A percentile compares a stretch with the other conserved stretches of the same genome.
phyloP scores from a whole-genome alignment of 1,140 invertebrate genomes.

The Elymnias hypermnestra region DNA sequence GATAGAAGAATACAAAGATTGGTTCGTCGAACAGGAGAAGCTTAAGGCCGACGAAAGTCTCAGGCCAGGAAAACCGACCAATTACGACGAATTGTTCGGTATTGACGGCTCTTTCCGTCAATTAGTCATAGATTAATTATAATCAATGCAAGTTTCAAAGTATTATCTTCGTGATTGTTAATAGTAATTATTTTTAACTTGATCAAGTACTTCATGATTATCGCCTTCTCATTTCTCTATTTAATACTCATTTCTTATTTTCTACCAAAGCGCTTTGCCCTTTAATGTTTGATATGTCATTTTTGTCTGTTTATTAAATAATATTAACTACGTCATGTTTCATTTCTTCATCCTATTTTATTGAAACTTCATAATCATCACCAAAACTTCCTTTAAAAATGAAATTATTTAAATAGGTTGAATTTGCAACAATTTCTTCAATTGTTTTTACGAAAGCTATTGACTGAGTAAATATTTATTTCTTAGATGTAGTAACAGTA shows the following conservation, averaged over 20 bases:
- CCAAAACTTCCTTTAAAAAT: no score
- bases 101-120: constrained; percentile 90
- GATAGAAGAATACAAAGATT: constrained; percentile 83
- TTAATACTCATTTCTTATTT: constrained; percentile 8
- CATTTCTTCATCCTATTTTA: not conserved
- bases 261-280: constrained; percentile 20
- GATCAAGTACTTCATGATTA: constrained; percentile 6
- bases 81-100: constrained; percentile 86
- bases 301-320: constrained; percentile 17
- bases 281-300: constrained; percentile 14
- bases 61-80: constrained; percentile 80
- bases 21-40: constrained; percentile 86
- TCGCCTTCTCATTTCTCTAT: constrained; percentile 10
- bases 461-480: no score
- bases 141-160: not conserved
- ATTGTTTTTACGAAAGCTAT: no score
- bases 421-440: no score
- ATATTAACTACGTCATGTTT: constrained; percentile 6
- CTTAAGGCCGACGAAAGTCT: constrained; percentile 86
- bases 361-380: not conserved
- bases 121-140: constrained; percentile 82
- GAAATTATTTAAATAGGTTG: no score
- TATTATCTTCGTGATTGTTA: not conserved
- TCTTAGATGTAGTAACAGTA: no score
- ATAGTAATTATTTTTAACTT: constrained; percentile 6